Conservation (phyloP, 2,113 vertebrate species). For the Ciconia stormi region DNA sequence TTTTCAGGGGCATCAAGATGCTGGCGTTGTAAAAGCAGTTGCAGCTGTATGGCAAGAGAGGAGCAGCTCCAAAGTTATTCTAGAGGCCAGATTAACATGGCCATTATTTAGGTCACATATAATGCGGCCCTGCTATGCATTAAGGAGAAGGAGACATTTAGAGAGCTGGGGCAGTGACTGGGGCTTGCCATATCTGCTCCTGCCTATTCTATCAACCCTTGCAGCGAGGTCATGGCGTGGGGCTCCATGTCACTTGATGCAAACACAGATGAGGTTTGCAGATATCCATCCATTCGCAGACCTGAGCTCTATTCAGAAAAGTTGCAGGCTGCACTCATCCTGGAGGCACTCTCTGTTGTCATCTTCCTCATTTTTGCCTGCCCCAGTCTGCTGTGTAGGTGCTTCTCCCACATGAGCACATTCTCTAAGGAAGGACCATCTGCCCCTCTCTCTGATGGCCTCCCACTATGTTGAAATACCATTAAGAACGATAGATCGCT, state of each 20-base stretch:
- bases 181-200: background rate
- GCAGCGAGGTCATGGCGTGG: background rate
- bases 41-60: background rate
- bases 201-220: background rate
- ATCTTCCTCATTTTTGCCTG: background rate
- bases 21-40: background rate
- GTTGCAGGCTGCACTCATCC: background rate
- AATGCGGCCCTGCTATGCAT: rapidly evolving
- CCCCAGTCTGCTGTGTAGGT: background rate
- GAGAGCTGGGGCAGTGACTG: background rate
- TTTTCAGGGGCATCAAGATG: background rate
- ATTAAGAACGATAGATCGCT: background rate
- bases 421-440: background rate
- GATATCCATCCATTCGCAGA: background rate
- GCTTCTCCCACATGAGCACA: background rate
- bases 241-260: background rate
- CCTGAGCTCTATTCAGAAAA: background rate
- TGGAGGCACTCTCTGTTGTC: background rate
- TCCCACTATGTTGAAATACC: background rate
- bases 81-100: background rate
- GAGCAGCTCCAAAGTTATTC: background rate
- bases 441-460: background rate
- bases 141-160: background rate
- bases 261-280: background rate
- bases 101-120: background rate